phyloP scores from a whole-genome alignment of 2,888 invertebrate genomes.

The Pyrochroa serraticornis region DNA sequence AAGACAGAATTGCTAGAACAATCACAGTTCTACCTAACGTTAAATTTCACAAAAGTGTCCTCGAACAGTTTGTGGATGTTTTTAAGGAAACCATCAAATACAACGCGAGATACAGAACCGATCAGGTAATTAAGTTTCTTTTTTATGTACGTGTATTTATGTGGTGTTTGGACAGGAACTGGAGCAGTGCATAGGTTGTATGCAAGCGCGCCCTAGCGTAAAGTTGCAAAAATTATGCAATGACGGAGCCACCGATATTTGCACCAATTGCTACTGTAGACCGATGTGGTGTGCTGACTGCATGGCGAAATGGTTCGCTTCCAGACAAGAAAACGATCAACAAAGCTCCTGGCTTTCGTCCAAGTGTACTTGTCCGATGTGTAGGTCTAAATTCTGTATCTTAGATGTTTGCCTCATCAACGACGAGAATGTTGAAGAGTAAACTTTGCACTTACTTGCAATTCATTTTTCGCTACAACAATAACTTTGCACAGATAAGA shows the following conservation, averaged over 20 bases:
- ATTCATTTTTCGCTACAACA: neutral
- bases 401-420: conserved; percentile 72
- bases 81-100: conserved; percentile 76
- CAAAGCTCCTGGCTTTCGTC: conserved; percentile 80
- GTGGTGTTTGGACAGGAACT: conserved; percentile 63
- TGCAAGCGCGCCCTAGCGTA: conserved; percentile 78
- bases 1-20: conserved; percentile 71
- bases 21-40: conserved; percentile 73
- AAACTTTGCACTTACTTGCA: neutral
- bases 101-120: conserved; percentile 67
- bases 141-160: neutral
- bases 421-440: conserved; percentile 5
- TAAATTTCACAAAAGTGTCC: conserved; percentile 75
- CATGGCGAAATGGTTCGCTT: conserved; percentile 87
- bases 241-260: conserved; percentile 57
- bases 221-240: conserved; percentile 77
- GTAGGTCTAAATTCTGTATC: conserved; percentile 83
- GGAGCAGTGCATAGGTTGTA: conserved; percentile 88
- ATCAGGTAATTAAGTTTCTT: conserved; percentile 32
- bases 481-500: neutral
- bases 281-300: conserved; percentile 92
- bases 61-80: conserved; percentile 83
- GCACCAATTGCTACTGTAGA: conserved; percentile 72
- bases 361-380: conserved; percentile 88
- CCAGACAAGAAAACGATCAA: conserved; percentile 73